A percentile compares a stretch with the other conserved stretches of the same genome.
phyloP scores from a whole-genome alignment of 2,797 vertebrate species.

The Lutjanus campechanus region DNA sequence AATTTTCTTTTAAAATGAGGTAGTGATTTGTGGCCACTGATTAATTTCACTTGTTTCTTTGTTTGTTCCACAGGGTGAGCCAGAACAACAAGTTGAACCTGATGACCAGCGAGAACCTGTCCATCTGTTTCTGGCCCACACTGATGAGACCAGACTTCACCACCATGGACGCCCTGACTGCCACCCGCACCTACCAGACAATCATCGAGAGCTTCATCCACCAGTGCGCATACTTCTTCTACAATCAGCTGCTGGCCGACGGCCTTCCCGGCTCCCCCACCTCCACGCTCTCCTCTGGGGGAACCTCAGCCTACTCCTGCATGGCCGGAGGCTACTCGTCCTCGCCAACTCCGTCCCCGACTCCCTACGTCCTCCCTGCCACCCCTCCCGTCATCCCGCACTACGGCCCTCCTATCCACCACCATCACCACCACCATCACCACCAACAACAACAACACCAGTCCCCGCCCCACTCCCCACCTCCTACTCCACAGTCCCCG shows the following conservation, averaged over 20 bases:
- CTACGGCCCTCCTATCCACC: slow-evolving; percentile 84
- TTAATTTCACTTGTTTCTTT: slow-evolving; percentile 54
- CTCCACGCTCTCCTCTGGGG: slow-evolving; percentile 60
- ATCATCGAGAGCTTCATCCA: slow-evolving; percentile 98
- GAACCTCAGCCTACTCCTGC: slow-evolving; percentile 79
- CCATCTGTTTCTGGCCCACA: slow-evolving; percentile 98
- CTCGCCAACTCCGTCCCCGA: slow-evolving; percentile 76
- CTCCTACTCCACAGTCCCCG: slow-evolving; percentile 90
- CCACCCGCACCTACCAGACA: slow-evolving; percentile 96
- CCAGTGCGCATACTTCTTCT: slow-evolving; percentile 93
- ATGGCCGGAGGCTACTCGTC: slow-evolving; percentile 78
- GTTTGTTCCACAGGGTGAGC: slow-evolving; percentile 87
- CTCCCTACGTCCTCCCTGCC: slow-evolving; percentile 81
- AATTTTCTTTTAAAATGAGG: not conserved
- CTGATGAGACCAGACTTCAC: slow-evolving; percentile 95
- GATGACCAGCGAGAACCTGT: slow-evolving; percentile 97
- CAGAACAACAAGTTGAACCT: slow-evolving; percentile 92
- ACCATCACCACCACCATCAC: slow-evolving; percentile 72
- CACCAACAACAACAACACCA: slow-evolving; percentile 77
- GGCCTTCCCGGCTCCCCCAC: slow-evolving; percentile 83
- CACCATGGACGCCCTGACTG: slow-evolving; percentile 96
- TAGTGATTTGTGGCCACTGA: not conserved
- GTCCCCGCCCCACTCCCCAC: slow-evolving; percentile 91
- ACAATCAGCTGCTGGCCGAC: slow-evolving; percentile 87
- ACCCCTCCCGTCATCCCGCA: slow-evolving; percentile 83